Percentiles rank a stretch among this genome's conserved stretches.
These are phyloP conservation scores for Ylistrum balloti DNA, from an alignment of 1,140 invertebrate genomes.

Conservation along the genomic window DNA sequence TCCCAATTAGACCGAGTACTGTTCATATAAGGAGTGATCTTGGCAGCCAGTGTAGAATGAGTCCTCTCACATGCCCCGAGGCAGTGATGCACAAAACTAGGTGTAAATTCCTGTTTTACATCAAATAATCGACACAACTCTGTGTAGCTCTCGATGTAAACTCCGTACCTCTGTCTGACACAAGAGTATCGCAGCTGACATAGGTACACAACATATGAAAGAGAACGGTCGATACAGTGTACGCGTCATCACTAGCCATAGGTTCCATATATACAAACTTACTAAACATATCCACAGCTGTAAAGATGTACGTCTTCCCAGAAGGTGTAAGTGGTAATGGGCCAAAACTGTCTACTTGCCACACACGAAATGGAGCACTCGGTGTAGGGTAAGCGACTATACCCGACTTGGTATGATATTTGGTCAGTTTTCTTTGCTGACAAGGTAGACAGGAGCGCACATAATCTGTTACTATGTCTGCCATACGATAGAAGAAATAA, in stretches of 20 bases:
- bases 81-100: slow-evolving; percentile 42
- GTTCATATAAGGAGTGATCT: slow-evolving; percentile 47
- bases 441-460: slow-evolving; percentile 42
- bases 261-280: slow-evolving; percentile 48
- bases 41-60: slow-evolving; percentile 51
- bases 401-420: too few species aligned
- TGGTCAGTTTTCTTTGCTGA: slow-evolving; percentile 45
- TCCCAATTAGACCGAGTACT: slow-evolving; percentile 45
- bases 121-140: slow-evolving; percentile 41
- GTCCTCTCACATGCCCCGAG: slow-evolving; percentile 56
- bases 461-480: slow-evolving; percentile 46
- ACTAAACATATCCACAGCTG: slow-evolving; percentile 54
- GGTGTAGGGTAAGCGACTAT: slow-evolving; percentile 43
- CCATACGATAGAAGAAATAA: slow-evolving; percentile 44
- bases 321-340: background rate
- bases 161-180: slow-evolving; percentile 44
- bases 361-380: slow-evolving; percentile 17
- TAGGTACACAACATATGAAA: background rate
- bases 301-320: slow-evolving; percentile 48
- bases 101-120: slow-evolving; percentile 51
- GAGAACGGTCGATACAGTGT: slow-evolving; percentile 46
- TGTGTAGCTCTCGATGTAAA: background rate
- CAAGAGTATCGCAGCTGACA: slow-evolving; percentile 32
- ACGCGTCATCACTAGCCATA: slow-evolving; percentile 48
- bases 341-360: slow-evolving; percentile 48